These are phyloP conservation scores for Anoplolepis gracilipes DNA, from an alignment of 1,140 invertebrate genomes.

Conservation along the genomic window DNA sequence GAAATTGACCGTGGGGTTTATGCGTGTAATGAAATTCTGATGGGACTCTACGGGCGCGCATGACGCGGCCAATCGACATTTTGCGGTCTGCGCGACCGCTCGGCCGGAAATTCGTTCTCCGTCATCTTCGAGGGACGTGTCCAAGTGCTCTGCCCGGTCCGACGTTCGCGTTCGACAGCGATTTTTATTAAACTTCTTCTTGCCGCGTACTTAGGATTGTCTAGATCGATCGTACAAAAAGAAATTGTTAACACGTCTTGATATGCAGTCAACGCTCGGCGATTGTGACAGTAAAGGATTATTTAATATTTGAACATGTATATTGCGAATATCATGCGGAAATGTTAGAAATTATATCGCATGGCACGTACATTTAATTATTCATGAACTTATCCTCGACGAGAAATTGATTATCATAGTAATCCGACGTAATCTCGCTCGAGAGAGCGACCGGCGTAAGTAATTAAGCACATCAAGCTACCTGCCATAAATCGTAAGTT, in stretches of 20 bases:
- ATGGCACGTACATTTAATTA: slow-evolving; percentile 13
- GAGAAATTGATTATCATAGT: slow-evolving; percentile 44
- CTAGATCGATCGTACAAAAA: neutral
- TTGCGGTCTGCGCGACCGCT: slow-evolving; percentile 63
- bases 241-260: too few species aligned
- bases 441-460: neutral
- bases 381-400: slow-evolving; percentile 24
- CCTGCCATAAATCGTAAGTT: slow-evolving; percentile 11
- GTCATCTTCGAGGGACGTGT: slow-evolving; percentile 36
- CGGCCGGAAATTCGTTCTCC: slow-evolving; percentile 68
- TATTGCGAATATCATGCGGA: neutral
- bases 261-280: neutral
- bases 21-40: slow-evolving; percentile 74
- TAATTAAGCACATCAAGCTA: slow-evolving; percentile 17
- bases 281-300: too few species aligned
- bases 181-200: slow-evolving; percentile 42
- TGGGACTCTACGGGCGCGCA: slow-evolving; percentile 58
- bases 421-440: slow-evolving; percentile 20
- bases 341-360: slow-evolving; percentile 23
- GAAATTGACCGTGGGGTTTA: slow-evolving; percentile 71
- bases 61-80: slow-evolving; percentile 72
- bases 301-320: neutral
- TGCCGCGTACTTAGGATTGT: neutral
- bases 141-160: slow-evolving; percentile 6
- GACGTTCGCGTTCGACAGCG: neutral